Base-by-base conservation (phyloP, 2,113 vertebrate species). In the Syngnathus floridae region DNA sequence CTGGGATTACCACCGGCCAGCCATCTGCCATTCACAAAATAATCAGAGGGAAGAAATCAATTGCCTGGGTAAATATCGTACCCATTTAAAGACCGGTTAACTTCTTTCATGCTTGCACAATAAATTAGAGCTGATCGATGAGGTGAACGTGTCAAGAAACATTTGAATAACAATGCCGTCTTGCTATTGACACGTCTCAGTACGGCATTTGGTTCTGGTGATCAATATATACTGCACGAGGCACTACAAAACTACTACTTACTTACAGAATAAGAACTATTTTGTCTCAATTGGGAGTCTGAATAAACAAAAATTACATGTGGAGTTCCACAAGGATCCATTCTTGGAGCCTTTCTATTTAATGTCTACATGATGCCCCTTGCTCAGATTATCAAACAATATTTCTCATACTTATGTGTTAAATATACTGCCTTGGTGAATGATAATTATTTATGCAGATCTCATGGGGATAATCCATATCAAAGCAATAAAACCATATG, bases 1-100 rank as follows among this genome's bases (percentile, higher is more conserved):
- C 80, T 78, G 83, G 81, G 84, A 90, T 90, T 86, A 87, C 14
- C 71, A 38, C 51, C 62, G 7, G 22, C 60, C 65, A 41, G 26
- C 86, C 88, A 90, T 90, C 88, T 90, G 88, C 70, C 79, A 77
- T 68, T 67, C 60, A 67, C 71, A 79, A 61, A 36, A 76, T 83
- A 43, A 79, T 84, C 79, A 80, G 78, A 80, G 78, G 72, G 76
- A 84, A 82, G 81, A 85, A 88, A 87, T 90, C 87, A 90, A 77
- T 82, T 14, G 61, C 57, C 72, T 81, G 75, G 78, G 75, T 86
- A 80, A 86, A 84, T 86, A 86, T 84, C 79, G 73, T 17, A 75
- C 65, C 68, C 68, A 41, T 59, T 16, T 75, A 56, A 75, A 60
- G n/a, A 26, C 11, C n/a, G 11, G 38, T 26, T 61, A 4, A 16